Evolutionary conservation across 2,888 invertebrate genomes (phyloP), one percentile per base, ranked within the genome.

Genomic region (Boloria selene): DNA sequence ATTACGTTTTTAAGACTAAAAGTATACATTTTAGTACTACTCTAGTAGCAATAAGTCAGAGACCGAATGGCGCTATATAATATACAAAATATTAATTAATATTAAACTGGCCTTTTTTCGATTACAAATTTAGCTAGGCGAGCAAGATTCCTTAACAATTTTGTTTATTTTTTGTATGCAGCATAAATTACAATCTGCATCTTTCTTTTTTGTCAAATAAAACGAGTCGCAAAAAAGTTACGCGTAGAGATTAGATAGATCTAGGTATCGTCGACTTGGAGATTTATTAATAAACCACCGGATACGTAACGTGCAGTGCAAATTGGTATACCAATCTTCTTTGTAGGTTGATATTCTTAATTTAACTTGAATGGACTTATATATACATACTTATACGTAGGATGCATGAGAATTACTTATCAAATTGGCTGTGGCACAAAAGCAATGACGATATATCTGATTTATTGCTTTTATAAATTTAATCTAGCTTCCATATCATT

Each of bases 301-400:
- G 55, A 55, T 55, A 55, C 44, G 3, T 38, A 42, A 50, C 50
- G 51, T 38, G 17, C 16, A 42, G 42, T 38, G 38, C 42, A 49
- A 60, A 50, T 60, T 42, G 18, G 38, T 56, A 4, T 45, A 56
- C 5, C 18, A 45, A n/a, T n/a, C 22, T 56, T 22, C 56, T 45
- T 56, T 56, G 44, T 56, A n/a, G n/a, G 56, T 44, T 44, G 56
- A 45, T 56, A 56, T 56, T 44, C 44, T 45, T 13, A 45, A 56
- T 56, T 2, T 44, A 22, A 45, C 18, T 0, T 44, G 56, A 56
- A 56, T 56, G 22, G 55, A n/a, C 44, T 44, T n/a, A 45, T 18
- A 22, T 45, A 56, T 22, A 44, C 22, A 56, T n/a, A 56, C 22
- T 45, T 44, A 22, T 49, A 59, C 44, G 45, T 14, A 49, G 45